A percentile compares a stretch with the other conserved stretches of the same genome.
Evolutionary conservation across 2,113 vertebrate species (phyloP).

Genomic region (Sciurus niger): DNA sequence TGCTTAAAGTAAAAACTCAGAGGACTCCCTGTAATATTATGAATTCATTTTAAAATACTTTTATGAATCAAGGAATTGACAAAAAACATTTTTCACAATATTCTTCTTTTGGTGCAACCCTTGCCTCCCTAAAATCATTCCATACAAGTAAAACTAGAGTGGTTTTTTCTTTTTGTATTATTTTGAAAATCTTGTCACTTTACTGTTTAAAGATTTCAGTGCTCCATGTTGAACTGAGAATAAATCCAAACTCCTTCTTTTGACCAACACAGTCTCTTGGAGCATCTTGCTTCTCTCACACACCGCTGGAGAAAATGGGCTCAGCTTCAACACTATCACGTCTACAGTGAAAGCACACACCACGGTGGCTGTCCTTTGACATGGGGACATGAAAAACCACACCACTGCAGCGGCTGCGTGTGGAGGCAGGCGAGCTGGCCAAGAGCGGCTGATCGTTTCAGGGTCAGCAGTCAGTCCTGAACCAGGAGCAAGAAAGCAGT

Average conservation of each 20-base stretch:
- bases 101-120: neutral
- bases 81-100: neutral
- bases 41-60: slow-evolving; percentile 35
- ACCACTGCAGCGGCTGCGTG: too few relatives aligned
- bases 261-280: neutral
- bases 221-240: neutral
- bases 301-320: neutral
- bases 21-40: neutral
- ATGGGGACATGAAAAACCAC: neutral
- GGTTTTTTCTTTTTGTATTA: neutral
- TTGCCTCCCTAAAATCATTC: neutral
- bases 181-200: neutral
- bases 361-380: neutral
- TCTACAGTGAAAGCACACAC: slow-evolving; percentile 33
- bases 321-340: neutral
- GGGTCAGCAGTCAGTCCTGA: neutral
- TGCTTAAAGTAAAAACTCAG: slow-evolving; percentile 50
- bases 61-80: neutral
- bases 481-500: neutral
- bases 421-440: too few relatives aligned
- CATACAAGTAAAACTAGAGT: neutral
- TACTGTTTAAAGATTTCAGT: neutral
- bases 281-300: neutral
- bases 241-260: neutral
- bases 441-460: too few relatives aligned